These are phyloP conservation scores for Apostichopus parvimensis DNA, from an alignment of 35 echinoderm and acorn worm species.

Conservation along the genomic window DNA sequence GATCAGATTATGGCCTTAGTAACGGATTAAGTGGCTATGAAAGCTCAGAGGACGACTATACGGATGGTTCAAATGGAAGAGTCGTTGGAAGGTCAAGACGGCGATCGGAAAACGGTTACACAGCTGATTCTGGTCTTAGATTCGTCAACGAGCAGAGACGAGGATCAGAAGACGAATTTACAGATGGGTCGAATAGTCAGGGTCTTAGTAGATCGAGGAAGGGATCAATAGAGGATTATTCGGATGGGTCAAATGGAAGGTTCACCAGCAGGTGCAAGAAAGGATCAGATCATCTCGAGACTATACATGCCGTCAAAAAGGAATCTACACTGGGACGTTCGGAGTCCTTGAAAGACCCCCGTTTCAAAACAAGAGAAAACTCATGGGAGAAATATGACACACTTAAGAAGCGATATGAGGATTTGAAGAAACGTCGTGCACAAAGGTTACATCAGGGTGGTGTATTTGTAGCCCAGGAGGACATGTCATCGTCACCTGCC, in stretches of 20 bases:
- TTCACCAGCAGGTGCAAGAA: not conserved
- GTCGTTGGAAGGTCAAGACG: not conserved
- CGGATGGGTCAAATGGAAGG: not conserved
- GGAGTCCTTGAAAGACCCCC: not conserved
- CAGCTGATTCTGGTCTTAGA: not conserved
- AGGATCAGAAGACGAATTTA: slow-evolving; percentile 9
- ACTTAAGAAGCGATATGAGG: slow-evolving; percentile 73
- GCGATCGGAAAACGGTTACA: not conserved
- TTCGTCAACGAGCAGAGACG: not conserved
- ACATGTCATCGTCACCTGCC: slow-evolving; percentile 56
- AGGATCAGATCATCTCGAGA: not conserved
- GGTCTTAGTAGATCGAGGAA: not conserved
- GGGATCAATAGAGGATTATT: not conserved
- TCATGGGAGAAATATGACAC: slow-evolving; percentile 89
- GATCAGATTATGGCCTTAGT: not conserved
- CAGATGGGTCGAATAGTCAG: not conserved
- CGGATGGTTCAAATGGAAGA: slow-evolving; percentile 1
- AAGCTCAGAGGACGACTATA: slow-evolving; percentile 14
- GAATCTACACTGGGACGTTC: not conserved
- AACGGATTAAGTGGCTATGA: slow-evolving; percentile 24
- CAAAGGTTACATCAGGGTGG: slow-evolving; percentile 57
- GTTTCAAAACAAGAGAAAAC: slow-evolving; percentile 41
- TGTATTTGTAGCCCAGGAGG: slow-evolving; percentile 62
- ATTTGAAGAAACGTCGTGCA: slow-evolving; percentile 60
- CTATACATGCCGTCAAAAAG: not conserved